A percentile compares a stretch with the other conserved stretches of the same genome.
These are phyloP conservation scores for Lasioglossum vierecki DNA, from an alignment of 2,888 invertebrate genomes.

Conservation along the genomic window DNA sequence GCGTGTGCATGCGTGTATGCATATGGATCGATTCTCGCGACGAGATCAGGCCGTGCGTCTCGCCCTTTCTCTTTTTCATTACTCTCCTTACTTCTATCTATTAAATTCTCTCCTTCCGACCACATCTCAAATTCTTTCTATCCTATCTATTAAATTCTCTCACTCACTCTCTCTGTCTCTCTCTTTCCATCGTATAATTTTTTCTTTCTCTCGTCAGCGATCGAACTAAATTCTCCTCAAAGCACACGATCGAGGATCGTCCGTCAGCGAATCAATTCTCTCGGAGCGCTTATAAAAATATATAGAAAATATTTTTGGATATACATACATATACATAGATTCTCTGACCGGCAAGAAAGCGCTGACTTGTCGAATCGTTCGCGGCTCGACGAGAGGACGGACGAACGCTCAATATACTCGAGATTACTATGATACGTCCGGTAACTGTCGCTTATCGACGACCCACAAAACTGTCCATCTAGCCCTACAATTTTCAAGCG, in stretches of 20 bases:
- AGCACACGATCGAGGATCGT: not conserved
- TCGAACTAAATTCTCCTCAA: not conserved
- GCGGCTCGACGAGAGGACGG: conserved; percentile 9
- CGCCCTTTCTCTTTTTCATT: not conserved
- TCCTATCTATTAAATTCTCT: no score
- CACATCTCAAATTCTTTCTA: not conserved
- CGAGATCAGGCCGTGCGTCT: conserved; percentile 29
- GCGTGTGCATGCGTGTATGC: not conserved
- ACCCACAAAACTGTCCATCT: not conserved
- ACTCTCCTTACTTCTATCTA: not conserved
- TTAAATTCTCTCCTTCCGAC: not conserved
- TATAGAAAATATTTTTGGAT: conserved; percentile 45
- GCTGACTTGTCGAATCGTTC: not conserved
- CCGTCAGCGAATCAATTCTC: conserved; percentile 21
- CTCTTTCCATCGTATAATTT: not conserved
- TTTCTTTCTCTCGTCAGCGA: not conserved
- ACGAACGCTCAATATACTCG: not conserved
- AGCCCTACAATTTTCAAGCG: not conserved
- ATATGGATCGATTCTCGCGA: conserved; percentile 31
- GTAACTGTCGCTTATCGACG: not conserved
- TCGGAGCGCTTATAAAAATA: conserved; percentile 55
- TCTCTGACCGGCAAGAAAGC: not conserved
- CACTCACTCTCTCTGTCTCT: no score
- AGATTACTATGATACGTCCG: not conserved
- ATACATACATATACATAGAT: conserved; percentile 12